Conservation (phyloP, 2,888 invertebrate species). For the Ochropleura plecta region DNA sequence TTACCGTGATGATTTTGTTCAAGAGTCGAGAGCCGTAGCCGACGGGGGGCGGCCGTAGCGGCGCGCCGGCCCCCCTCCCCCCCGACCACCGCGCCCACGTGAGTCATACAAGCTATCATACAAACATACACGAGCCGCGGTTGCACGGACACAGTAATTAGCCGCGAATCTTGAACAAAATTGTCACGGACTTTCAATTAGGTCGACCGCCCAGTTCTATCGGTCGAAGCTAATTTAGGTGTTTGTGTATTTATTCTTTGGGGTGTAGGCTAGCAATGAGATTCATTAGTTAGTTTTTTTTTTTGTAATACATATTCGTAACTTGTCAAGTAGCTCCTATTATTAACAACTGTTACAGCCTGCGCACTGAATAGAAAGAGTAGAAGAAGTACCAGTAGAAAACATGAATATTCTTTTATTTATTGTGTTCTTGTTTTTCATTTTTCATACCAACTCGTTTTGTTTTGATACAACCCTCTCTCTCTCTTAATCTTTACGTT, state of each 20-base stretch:
- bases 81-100: slow-evolving; percentile 80
- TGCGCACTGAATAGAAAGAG: too few relatives aligned
- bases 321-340: not conserved
- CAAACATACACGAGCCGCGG: slow-evolving; percentile 40
- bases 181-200: slow-evolving; percentile 64
- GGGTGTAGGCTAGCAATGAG: not conserved
- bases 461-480: not conserved
- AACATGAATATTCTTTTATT: not conserved
- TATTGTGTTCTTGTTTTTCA: not conserved
- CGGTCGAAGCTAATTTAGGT: slow-evolving; percentile 12
- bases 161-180: slow-evolving; percentile 81
- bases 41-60: slow-evolving; percentile 84
- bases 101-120: slow-evolving; percentile 77
- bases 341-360: too few relatives aligned
- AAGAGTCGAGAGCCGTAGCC: slow-evolving; percentile 87
- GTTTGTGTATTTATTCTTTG: not conserved
- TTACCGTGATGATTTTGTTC: slow-evolving; percentile 87
- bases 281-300: not conserved
- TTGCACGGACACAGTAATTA: slow-evolving; percentile 73
- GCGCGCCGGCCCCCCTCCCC: slow-evolving; percentile 72
- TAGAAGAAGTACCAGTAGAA: not conserved
- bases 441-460: not conserved
- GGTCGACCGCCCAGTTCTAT: not conserved
- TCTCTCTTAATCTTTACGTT: not conserved
- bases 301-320: not conserved